phyloP scores from a whole-genome alignment of 2,797 vertebrate species.

The Oryzias dopingdopingensis region DNA sequence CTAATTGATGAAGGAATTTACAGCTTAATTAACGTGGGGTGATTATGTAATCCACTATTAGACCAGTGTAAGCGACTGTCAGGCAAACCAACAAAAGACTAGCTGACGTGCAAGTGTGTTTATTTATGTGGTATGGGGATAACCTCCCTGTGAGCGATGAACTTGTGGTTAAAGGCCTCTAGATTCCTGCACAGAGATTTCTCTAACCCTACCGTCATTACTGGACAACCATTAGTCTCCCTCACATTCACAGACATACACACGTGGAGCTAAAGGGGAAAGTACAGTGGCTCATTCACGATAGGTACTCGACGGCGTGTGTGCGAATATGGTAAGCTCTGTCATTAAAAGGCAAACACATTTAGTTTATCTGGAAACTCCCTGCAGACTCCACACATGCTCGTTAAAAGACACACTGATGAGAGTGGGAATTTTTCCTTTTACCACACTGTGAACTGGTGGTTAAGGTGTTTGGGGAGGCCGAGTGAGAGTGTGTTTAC shows the following conservation, averaged over 20 bases:
- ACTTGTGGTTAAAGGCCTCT: constrained; percentile 51
- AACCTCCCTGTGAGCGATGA: constrained; percentile 53
- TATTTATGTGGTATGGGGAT: constrained; percentile 47
- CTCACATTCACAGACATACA: constrained; percentile 9
- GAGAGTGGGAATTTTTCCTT: constrained; percentile 53
- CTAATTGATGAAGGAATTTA: constrained; percentile 39
- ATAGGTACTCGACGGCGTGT: constrained; percentile 58
- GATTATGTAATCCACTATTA: constrained; percentile 36
- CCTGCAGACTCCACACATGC: constrained; percentile 50
- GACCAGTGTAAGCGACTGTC: constrained; percentile 19
- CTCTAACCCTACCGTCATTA: constrained; percentile 51
- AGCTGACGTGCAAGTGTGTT: constrained; percentile 17
- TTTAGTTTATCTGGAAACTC: constrained; percentile 76
- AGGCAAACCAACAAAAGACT: constrained; percentile 19
- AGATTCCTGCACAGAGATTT: constrained; percentile 55
- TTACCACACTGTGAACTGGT: constrained; percentile 62
- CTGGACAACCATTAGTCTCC: constrained; percentile 57
- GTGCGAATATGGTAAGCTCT: constrained; percentile 77
- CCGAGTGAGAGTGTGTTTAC: constrained; percentile 58
- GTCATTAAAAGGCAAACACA: constrained; percentile 79
- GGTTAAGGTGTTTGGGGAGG: constrained; percentile 60
- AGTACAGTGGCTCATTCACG: constrained; percentile 71
- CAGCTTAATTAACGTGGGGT: constrained; percentile 26
- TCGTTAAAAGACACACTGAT: constrained; percentile 44
- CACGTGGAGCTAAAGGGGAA: constrained; percentile 5